phyloP scores from a whole-genome alignment of 2,113 vertebrate genomes.

The Dendrocopos noguchii region DNA sequence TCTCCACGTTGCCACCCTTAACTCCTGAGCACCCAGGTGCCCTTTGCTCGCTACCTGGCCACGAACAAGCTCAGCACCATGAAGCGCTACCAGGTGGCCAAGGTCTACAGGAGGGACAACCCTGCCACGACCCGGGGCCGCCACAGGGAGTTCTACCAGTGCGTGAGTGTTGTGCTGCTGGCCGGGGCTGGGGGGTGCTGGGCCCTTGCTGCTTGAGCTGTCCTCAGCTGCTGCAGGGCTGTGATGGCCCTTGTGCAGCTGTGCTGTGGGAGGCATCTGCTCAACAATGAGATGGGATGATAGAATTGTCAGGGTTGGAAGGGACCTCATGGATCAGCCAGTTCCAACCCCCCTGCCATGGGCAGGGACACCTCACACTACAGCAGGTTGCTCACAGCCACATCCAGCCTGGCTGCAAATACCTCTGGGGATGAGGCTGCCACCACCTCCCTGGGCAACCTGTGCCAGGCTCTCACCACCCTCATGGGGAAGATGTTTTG shows the following conservation, averaged over 20 bases:
- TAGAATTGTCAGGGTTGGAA: too few relatives aligned
- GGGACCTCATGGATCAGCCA: too few relatives aligned
- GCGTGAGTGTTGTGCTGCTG: conserved; percentile 83
- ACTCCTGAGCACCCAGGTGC: conserved; percentile 81
- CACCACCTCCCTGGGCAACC: too few relatives aligned
- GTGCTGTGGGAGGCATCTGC: not conserved
- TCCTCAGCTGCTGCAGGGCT: not conserved
- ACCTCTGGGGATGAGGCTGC: too few relatives aligned
- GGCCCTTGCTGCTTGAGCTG: too few relatives aligned
- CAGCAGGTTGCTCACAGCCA: too few relatives aligned
- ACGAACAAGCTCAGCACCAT: conserved; percentile 98
- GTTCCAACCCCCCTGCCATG: too few relatives aligned
- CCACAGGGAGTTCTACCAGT: conserved; percentile 96
- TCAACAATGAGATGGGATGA: not conserved
- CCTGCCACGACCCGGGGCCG: conserved; percentile 92
- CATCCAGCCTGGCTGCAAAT: too few relatives aligned
- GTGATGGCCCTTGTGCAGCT: not conserved
- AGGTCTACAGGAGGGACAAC: conserved; percentile 96
- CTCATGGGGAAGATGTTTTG: too few relatives aligned
- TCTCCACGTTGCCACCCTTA: conserved; percentile 72
- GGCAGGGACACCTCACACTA: too few relatives aligned
- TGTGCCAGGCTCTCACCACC: too few relatives aligned
- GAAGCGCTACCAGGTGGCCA: conserved; percentile 96
- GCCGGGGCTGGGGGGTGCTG: not conserved
- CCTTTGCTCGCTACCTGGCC: conserved; percentile 94